Evolutionary conservation across 2,888 invertebrate genomes (phyloP), one percentile per base, ranked within the genome.

Genomic region (Brachyopa scutellaris): DNA sequence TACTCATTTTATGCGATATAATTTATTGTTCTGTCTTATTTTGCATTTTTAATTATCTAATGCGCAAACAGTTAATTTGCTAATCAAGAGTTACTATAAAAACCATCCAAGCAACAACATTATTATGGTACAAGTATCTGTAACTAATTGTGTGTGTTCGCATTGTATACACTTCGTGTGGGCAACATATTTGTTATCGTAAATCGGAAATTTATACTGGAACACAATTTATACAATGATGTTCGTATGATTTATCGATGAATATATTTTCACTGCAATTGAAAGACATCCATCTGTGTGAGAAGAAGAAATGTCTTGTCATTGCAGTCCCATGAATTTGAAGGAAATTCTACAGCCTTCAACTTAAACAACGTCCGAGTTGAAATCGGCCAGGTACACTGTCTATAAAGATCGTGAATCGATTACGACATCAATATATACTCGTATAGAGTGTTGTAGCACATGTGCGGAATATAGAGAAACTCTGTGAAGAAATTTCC

Each of bases 21-120:
- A 61, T 72, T 70, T 53, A 59, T 45, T 47, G 62, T 17, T 61
- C 38, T 69, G 59, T 61, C 36, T 64, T 36, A 55, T 76, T 72
- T 82, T 67, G 47, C 55, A 62, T 80, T 47, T 62, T 29, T 40
- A 64, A 77, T 82, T 82, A 82, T 66, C 77, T 82, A 82, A 77
- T 77, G 55, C 29, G 23, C 69, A 76, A 69, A 76, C 69, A 42
- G 76, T 64, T 80, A 80, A 74, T 76, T 69, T 38, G 72, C 61
- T 61, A 72, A 82, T 72, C 49, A 72, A 66, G 53, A 70, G 66
- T 53, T 66, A 59, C 66, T 77, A 82, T 66, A 57, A 82, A 77
- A 82, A 49, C 5, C 77, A 82, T 45, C 77, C 59, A 55, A 61
- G 61, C 82, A 47, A 7, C 19, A 19, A 40, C 49, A 21, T 40